Percentiles rank a stretch among this genome's conserved stretches.
phyloP scores from a whole-genome alignment of 2,888 invertebrate genomes.

The Microplitis manilae region DNA sequence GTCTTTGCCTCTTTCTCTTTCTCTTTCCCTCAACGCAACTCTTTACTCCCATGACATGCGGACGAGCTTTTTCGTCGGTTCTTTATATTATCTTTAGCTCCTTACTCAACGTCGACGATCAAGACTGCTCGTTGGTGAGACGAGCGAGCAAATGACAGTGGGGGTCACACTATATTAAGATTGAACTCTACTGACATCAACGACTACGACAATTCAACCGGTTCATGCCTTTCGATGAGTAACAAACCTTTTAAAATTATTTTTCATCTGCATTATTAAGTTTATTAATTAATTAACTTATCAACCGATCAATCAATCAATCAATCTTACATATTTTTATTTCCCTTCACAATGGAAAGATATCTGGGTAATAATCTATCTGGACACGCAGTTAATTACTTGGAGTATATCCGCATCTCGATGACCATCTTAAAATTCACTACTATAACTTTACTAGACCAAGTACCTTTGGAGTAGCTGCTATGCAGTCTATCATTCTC shows the following conservation, averaged over 20 bases:
- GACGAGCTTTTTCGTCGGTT: slow-evolving; percentile 26
- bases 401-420: not conserved
- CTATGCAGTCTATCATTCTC: slow-evolving; percentile 36
- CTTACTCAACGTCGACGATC: not conserved
- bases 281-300: too few relatives aligned
- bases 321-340: too few relatives aligned
- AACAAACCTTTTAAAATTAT: not conserved
- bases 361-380: not conserved
- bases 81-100: slow-evolving; percentile 12
- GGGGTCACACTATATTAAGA: slow-evolving; percentile 72
- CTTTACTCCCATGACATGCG: not conserved
- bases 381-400: not conserved
- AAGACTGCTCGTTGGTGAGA: not conserved
- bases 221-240: slow-evolving; percentile 17
- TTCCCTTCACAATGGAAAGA: too few relatives aligned
- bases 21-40: slow-evolving; percentile 15
- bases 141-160: slow-evolving; percentile 61
- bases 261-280: not conserved
- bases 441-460: not conserved
- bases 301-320: too few relatives aligned
- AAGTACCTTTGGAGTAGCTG: not conserved
- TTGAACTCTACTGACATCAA: slow-evolving; percentile 71
- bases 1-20: not conserved
- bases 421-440: not conserved
- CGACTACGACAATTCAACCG: slow-evolving; percentile 44